Conservation (phyloP, 2,888 invertebrate genomes). For the Leptura quadrifasciata region DNA sequence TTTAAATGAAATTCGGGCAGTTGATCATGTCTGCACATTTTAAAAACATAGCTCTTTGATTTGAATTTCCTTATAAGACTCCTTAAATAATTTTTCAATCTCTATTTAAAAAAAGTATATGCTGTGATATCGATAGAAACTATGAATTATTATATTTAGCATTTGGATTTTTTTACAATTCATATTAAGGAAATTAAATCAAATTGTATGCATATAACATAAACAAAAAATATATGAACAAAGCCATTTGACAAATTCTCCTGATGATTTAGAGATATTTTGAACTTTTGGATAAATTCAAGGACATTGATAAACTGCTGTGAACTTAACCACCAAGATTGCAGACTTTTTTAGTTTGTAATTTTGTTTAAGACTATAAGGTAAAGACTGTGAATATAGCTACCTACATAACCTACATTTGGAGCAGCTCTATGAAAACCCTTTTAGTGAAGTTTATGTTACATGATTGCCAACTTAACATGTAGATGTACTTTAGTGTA, state of each 20-base stretch:
- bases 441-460: constrained; percentile 54
- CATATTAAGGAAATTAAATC: constrained; percentile 22
- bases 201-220: not conserved
- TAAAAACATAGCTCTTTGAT: constrained; percentile 11
- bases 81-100: constrained; percentile 29
- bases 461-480: constrained; percentile 62
- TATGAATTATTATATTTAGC: constrained; percentile 38
- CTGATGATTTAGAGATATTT: constrained; percentile 29
- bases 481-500: constrained; percentile 62
- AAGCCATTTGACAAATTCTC: constrained; percentile 19
- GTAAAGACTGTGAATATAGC: constrained; percentile 66
- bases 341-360: constrained; percentile 47
- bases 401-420: constrained; percentile 55
- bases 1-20: constrained; percentile 43
- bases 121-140: constrained; percentile 51
- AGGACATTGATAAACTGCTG: constrained; percentile 55
- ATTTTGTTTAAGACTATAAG: constrained; percentile 60
- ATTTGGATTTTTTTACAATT: constrained; percentile 38
- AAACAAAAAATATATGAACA: not conserved
- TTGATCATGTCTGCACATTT: constrained; percentile 44
- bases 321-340: constrained; percentile 46
- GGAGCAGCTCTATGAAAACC: constrained; percentile 60
- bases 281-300: constrained; percentile 45
- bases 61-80: constrained; percentile 19
- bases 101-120: constrained; percentile 40